Evolutionary conservation across 2,113 vertebrate genomes (phyloP), one percentile per base, ranked within the genome.

Genomic region (Anoura caudifer): DNA sequence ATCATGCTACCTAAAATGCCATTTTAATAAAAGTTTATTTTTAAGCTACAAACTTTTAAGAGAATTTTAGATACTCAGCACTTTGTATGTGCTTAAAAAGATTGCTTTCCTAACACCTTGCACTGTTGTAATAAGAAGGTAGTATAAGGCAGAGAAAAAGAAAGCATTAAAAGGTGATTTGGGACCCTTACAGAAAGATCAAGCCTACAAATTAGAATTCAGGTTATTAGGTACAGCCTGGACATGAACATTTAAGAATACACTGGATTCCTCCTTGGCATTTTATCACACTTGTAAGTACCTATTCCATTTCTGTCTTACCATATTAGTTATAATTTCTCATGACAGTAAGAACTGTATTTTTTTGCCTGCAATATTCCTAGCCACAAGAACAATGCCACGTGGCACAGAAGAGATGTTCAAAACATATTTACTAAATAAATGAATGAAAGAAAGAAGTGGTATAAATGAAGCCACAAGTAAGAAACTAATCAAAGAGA

Each of bases 131-230:
- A 41, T 82, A 88, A 82, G 19, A 81, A 88, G 65, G 80, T 72
- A 87, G 26, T 31, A 82, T 17, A n/a, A 12, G 11, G 4, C 28
- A 75, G 36, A 65, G 67, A 89, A 75, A 82, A 88, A 50, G 65
- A 50, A 73, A 65, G 16, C 20, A 12, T 52, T 63, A 75, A 76
- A 54, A 77, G 36, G 5, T 16, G 9, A 65, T 45, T 43, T 86
- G 50, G 45, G 81, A 45, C 65, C 1, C 52, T 45, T 81, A 56
- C 28, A 50, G 43, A 69, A 59, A 91, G 56, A 45, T 19, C 12
- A 65, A 87, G n/a, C 22, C 45, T 87, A 38, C 75, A 91, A 91
- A 91, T 56, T 73, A 92, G 69, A 92, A 82, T 92, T 65, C 76
- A 92, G 26, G 45, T 87, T 87, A 87, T 15, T 41, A 47, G 76